phyloP scores from a whole-genome alignment of 2,888 invertebrate species.

The Petrolisthes cinctipes region DNA sequence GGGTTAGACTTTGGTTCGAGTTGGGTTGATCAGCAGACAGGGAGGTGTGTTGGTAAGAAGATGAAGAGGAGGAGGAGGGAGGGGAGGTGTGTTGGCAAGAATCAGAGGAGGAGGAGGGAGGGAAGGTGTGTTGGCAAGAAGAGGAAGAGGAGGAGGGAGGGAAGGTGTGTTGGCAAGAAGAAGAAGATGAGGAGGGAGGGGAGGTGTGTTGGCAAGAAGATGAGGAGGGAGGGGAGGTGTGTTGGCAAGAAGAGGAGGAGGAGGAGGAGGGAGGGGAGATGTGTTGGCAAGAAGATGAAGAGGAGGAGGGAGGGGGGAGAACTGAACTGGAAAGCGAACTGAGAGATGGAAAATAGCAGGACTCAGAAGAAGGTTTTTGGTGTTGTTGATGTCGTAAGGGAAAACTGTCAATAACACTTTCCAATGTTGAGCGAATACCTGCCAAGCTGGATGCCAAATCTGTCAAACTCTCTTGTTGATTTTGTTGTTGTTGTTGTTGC shows the following conservation, averaged over 20 bases:
- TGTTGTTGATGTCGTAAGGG: background rate
- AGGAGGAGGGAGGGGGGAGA: background rate
- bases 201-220: no score
- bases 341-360: background rate
- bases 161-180: background rate
- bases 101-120: background rate
- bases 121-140: no score
- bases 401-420: constrained; percentile 50
- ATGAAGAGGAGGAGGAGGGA: background rate
- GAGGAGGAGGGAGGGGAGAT: no score
- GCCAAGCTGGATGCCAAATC: constrained; percentile 58
- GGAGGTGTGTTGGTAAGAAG: background rate
- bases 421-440: constrained; percentile 62
- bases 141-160: no score
- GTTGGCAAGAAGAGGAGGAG: no score
- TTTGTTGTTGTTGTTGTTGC: background rate
- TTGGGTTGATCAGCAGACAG: no score
- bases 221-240: no score
- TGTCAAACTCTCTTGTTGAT: background rate
- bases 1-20: no score
- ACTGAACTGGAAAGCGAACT: background rate
- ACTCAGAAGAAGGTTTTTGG: background rate
- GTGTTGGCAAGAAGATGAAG: no score
- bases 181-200: background rate
- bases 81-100: background rate